Evolutionary conservation across 2,113 vertebrate genomes (phyloP).

Genomic region (Eonycteris spelaea): DNA sequence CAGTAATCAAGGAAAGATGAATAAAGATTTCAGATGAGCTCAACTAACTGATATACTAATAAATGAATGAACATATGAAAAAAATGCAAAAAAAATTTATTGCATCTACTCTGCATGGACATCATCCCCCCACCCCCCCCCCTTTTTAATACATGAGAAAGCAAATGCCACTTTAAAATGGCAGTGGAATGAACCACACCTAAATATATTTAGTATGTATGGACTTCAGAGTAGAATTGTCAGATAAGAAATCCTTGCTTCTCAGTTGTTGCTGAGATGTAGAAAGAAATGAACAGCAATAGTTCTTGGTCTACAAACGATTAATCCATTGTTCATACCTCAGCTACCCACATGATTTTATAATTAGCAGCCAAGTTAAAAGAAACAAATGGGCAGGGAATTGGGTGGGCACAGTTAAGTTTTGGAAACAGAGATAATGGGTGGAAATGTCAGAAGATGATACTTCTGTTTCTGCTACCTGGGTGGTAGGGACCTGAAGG

Average conservation of each 20-base stretch:
- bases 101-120: background rate
- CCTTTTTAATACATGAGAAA: background rate
- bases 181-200: background rate
- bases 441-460: background rate
- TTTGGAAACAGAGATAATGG: slow-evolving; percentile 14
- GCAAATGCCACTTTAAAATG: background rate
- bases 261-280: background rate
- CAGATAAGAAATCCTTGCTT: background rate
- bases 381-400: background rate
- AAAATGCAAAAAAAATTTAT: background rate
- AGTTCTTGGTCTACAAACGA: background rate
- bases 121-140: background rate
- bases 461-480: background rate
- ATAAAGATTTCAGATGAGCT: background rate
- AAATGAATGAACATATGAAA: background rate
- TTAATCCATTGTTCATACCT: slow-evolving; percentile 4
- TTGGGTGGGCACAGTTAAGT: background rate
- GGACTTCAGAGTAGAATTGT: background rate
- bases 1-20: background rate
- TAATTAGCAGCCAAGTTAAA: background rate
- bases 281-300: background rate
- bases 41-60: background rate
- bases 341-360: background rate
- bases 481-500: background rate
- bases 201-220: background rate